Conservation (phyloP, 2,888 invertebrate genomes). For the Eucera pruinosa region DNA sequence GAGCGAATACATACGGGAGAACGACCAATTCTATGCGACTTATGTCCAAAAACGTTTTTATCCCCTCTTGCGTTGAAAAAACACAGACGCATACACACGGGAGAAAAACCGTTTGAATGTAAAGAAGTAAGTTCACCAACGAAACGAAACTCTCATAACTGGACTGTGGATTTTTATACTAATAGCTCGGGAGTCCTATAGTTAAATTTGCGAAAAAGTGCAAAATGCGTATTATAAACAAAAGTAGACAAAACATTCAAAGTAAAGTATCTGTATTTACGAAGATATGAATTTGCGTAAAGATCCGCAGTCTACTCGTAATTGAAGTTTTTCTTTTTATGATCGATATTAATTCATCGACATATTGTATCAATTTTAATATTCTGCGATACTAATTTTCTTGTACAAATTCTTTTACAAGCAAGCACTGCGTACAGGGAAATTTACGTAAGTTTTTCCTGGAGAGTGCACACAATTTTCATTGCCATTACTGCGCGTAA, state of each 20-base stretch:
- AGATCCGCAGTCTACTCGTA: too few relatives aligned
- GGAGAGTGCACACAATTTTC: neutral
- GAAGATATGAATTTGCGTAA: too few relatives aligned
- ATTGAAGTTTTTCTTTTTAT: too few relatives aligned
- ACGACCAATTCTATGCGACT: constrained; percentile 89
- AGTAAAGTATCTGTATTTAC: too few relatives aligned
- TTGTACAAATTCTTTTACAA: constrained; percentile 75
- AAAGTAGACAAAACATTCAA: too few relatives aligned
- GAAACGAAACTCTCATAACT: constrained; percentile 12
- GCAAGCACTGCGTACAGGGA: constrained; percentile 76
- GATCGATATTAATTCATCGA: neutral
- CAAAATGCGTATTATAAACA: too few relatives aligned
- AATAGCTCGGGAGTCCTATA: too few relatives aligned
- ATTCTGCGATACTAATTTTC: constrained; percentile 25
- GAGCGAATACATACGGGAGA: constrained; percentile 89
- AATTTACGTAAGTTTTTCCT: constrained; percentile 69
- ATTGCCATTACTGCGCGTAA: neutral
- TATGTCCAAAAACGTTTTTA: constrained; percentile 90
- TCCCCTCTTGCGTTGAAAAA: constrained; percentile 91
- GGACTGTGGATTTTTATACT: too few relatives aligned
- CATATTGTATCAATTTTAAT: neutral
- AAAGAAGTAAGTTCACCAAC: constrained; percentile 80
- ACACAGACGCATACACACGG: constrained; percentile 87
- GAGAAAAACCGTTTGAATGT: constrained; percentile 86
- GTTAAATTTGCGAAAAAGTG: too few relatives aligned